phyloP scores from a whole-genome alignment of 2,113 vertebrate species.

The Leptocoma aspasia region DNA sequence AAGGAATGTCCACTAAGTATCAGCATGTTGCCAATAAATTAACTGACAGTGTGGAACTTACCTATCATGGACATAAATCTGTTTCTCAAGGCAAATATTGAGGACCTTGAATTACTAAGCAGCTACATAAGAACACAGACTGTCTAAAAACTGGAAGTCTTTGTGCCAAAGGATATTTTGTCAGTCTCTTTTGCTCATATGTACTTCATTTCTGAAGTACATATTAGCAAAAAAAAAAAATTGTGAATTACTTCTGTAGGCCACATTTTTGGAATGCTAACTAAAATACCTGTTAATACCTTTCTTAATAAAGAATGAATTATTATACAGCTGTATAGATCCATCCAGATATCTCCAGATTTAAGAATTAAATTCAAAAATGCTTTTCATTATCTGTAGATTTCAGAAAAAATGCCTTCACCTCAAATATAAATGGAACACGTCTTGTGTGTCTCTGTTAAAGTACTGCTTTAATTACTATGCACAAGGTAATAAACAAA shows the following conservation, averaged over 20 bases:
- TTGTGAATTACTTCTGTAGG: neutral
- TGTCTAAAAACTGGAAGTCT: neutral
- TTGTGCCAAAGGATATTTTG: neutral
- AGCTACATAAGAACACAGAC: neutral
- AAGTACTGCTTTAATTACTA: slow-evolving; percentile 45
- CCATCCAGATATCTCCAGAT: neutral
- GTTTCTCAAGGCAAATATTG: neutral
- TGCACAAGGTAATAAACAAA: slow-evolving; percentile 51
- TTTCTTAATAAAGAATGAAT: neutral
- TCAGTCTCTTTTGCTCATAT: no score
- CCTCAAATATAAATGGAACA: neutral
- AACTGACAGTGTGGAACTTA: neutral
- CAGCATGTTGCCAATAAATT: neutral
- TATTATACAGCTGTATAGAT: neutral
- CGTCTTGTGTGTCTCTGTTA: slow-evolving; percentile 32
- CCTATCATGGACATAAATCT: neutral
- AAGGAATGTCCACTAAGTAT: neutral
- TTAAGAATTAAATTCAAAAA: neutral
- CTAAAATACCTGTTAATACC: neutral
- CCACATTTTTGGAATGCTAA: neutral
- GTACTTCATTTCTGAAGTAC: no score
- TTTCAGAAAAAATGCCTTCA: neutral
- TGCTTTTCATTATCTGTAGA: neutral
- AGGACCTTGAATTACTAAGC: neutral
- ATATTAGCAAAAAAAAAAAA: neutral